Conservation (phyloP, 2,888 invertebrate species). For the Drosophila flavopinicola region DNA sequence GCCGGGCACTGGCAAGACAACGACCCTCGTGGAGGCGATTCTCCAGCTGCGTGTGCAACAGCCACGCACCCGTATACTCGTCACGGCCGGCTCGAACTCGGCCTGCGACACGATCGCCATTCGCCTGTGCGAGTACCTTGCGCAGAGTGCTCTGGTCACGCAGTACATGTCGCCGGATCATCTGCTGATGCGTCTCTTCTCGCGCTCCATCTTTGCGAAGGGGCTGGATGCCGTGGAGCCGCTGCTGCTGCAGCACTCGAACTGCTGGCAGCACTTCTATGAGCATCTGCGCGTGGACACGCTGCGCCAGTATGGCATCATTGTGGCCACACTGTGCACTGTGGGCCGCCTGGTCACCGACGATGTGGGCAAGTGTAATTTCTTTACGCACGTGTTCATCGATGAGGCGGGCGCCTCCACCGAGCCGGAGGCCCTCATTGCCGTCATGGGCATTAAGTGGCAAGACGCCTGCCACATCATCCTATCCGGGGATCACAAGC, state of each 20-base stretch:
- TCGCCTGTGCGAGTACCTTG: conserved; percentile 82
- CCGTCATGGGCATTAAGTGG: conserved; percentile 84
- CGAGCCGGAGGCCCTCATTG: conserved; percentile 88
- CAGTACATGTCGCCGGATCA: conserved; percentile 53
- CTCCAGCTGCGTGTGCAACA: conserved; percentile 86
- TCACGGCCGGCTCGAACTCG: conserved; percentile 89
- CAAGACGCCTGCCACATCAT: conserved; percentile 85
- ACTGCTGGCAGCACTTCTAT: conserved; percentile 66
- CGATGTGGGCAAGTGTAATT: conserved; percentile 47
- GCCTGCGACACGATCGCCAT: conserved; percentile 88
- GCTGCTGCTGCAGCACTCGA: conserved; percentile 82
- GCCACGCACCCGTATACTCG: conserved; percentile 85
- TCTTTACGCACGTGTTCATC: conserved; percentile 89
- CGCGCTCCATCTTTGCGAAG: conserved; percentile 79
- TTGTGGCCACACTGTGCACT: conserved; percentile 87
- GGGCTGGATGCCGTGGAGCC: conserved; percentile 68
- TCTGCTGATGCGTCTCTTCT: conserved; percentile 84
- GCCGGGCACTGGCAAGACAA: conserved; percentile 93
- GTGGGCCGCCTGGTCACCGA: conserved; percentile 85
- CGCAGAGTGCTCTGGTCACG: conserved; percentile 21
- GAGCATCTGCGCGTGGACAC: conserved; percentile 17
- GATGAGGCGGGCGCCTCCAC: conserved; percentile 91
- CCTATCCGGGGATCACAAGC: conserved; percentile 91
- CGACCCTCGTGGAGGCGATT: conserved; percentile 89
- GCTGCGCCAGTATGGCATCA: conserved; percentile 85